These are phyloP conservation scores for Didymodactylos carnosus DNA, from an alignment of 2,888 invertebrate genomes.

Conservation along the genomic window DNA sequence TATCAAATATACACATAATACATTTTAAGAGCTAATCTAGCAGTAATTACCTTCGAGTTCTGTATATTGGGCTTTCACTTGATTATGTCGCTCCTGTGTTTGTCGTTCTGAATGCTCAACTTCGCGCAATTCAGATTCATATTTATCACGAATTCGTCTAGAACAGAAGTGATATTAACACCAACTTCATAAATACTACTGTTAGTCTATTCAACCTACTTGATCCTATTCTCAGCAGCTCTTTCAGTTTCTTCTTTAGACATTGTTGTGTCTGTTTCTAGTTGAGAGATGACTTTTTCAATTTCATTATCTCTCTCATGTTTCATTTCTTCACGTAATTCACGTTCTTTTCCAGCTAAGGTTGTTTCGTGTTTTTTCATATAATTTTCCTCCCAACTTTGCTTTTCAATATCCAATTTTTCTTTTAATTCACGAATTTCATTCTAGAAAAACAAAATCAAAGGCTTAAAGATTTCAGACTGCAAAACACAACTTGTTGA, in stretches of 20 bases:
- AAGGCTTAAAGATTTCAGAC: background rate
- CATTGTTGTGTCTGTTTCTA: slow-evolving; percentile 30
- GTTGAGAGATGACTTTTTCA: slow-evolving; percentile 30
- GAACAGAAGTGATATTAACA: background rate
- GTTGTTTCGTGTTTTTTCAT: slow-evolving; percentile 31
- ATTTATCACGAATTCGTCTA: slow-evolving; percentile 33
- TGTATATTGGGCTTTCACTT: slow-evolving; percentile 25
- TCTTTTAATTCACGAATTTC: slow-evolving; percentile 29
- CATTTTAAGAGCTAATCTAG: background rate
- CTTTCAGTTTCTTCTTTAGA: slow-evolving; percentile 29
- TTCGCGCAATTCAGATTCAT: slow-evolving; percentile 31
- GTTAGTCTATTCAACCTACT: slow-evolving; percentile 20
- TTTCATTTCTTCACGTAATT: slow-evolving; percentile 28
- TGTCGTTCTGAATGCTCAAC: slow-evolving; percentile 31
- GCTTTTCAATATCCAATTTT: slow-evolving; percentile 28
- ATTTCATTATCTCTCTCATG: slow-evolving; percentile 33
- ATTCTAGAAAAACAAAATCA: slow-evolving; percentile 20
- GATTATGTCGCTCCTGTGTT: slow-evolving; percentile 31
- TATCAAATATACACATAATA: too few species aligned
- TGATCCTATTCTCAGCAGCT: slow-evolving; percentile 30
- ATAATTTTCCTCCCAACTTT: slow-evolving; percentile 33
- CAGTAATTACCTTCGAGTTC: background rate
- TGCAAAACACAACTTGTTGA: too few species aligned
- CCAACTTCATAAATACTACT: background rate
- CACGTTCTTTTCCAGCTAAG: slow-evolving; percentile 24